Conservation (phyloP, 2,113 vertebrate genomes). For the Pangasianodon gigas region DNA sequence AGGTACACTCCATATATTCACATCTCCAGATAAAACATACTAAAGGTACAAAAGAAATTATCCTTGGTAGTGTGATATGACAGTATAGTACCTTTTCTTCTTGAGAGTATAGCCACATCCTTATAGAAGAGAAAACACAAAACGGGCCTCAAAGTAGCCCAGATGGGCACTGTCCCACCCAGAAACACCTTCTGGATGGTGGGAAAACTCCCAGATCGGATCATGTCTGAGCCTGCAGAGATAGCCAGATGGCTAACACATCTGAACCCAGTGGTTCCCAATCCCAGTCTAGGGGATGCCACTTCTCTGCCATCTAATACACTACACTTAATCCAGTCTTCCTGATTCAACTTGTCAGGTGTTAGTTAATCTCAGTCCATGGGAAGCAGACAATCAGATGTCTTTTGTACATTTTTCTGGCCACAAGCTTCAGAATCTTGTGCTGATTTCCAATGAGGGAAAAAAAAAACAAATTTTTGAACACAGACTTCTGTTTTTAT, state of each 20-base stretch:
- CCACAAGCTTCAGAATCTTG: not conserved
- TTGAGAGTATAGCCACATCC: not conserved
- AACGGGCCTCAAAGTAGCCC: not conserved
- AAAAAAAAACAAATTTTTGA: not conserved
- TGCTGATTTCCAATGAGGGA: not conserved
- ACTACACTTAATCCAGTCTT: not conserved
- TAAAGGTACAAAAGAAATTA: not conserved
- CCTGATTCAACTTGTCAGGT: slow-evolving; percentile 5
- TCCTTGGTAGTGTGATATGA: too few relatives aligned
- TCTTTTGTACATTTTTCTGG: not conserved
- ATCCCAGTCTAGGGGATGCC: not conserved
- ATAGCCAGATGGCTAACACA: slow-evolving; percentile 29
- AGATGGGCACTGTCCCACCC: not conserved
- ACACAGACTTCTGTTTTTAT: not conserved
- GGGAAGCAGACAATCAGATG: not conserved
- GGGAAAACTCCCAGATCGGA: slow-evolving; percentile 11
- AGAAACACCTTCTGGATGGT: slow-evolving; percentile 9
- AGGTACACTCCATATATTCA: not conserved
- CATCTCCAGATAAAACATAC: not conserved
- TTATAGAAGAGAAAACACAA: not conserved
- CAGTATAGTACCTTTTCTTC: not conserved
- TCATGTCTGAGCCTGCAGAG: slow-evolving; percentile 20
- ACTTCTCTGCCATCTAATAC: not conserved
- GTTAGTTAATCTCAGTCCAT: not conserved
- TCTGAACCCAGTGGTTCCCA: slow-evolving; percentile 34